Base-by-base conservation (phyloP, 2,113 vertebrate species). In the Connochaetes taurinus region DNA sequence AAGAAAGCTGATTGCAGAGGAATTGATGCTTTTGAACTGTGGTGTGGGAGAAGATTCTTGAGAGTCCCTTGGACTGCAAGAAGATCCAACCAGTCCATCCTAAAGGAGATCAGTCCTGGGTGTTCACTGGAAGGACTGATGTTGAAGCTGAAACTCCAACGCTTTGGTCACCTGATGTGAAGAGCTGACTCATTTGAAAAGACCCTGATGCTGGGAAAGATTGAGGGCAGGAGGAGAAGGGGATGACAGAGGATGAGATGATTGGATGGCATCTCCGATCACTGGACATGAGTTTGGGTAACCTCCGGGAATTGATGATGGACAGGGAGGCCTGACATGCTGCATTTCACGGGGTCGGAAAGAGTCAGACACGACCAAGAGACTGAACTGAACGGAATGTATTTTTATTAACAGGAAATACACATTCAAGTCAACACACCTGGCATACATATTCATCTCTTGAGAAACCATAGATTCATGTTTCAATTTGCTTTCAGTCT, bases 371-470 rank as follows among this genome's bases (percentile, higher is more conserved):
- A 67, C 1, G 9, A 36, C n/a, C 5, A 17, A 67, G 17, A 19
- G 17, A 67, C n/a, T 67, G n/a, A 67, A 67, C 9, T 67, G n/a
- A 67, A 67, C 4, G 2, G 64, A 94, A 91, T 91, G 57, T 52
- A 94, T 95, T 98, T 95, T 96, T 90, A 67, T 87, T 94, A 71
- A 95, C 40, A 96, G 83, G 58, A 67, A 93, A 53, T 13, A 95
- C 67, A 94, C 93, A 97, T 96, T 93, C 81, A 98, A 95, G 86
- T 97, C 96, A 98, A 91, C 0, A 27, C 15, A 57, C 89, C 43
- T 90, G 97, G 85, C 84, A 93, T 25, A 90, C 81, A 52, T 94
- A 47, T 23, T 43, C 7, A 52, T 97, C 91, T 98, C 96, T 43
- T 76, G 64, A 97, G 95, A 95, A 27, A 23, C 5, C n/a, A 55